These are phyloP conservation scores for Cydia fagiglandana DNA, from an alignment of 1,140 invertebrate species.

Conservation along the genomic window DNA sequence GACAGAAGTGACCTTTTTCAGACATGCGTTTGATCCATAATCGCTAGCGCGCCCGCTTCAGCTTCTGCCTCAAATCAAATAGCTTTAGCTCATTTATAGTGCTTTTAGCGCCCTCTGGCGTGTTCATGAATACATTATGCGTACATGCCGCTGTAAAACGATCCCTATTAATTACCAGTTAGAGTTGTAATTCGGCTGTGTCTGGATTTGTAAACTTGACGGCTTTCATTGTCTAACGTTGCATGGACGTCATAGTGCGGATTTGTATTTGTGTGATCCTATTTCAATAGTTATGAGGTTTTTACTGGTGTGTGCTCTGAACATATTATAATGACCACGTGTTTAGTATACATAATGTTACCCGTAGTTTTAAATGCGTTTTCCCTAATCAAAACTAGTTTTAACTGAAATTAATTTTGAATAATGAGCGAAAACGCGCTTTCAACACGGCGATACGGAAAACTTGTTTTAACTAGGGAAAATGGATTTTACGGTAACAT, in stretches of 20 bases:
- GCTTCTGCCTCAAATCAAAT: constrained; percentile 5
- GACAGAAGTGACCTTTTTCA: too few species aligned
- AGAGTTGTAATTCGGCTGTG: neutral
- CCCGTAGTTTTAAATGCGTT: too few species aligned
- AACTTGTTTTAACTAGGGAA: too few species aligned
- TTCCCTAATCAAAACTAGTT: too few species aligned
- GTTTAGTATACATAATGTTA: too few species aligned
- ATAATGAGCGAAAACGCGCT: too few species aligned
- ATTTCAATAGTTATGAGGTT: constrained; percentile 14
- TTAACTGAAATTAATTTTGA: too few species aligned
- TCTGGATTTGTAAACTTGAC: constrained; percentile 8
- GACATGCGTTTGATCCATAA: too few species aligned
- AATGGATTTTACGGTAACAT: too few species aligned
- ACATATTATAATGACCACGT: neutral
- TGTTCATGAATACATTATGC: constrained; percentile 23
- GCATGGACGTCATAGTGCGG: neutral
- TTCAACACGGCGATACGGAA: too few species aligned
- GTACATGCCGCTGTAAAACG: constrained; percentile 16
- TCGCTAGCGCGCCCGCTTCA: constrained; percentile 21
- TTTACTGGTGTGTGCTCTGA: neutral
- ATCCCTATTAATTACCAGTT: constrained; percentile 14
- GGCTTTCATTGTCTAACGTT: constrained; percentile 1
- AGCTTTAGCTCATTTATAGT: constrained; percentile 26
- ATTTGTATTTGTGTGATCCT: constrained; percentile 1
- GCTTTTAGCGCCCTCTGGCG: constrained; percentile 32